These are phyloP conservation scores for Eupsittula cactorum DNA, from an alignment of 2,113 vertebrate genomes.

Conservation along the genomic window DNA sequence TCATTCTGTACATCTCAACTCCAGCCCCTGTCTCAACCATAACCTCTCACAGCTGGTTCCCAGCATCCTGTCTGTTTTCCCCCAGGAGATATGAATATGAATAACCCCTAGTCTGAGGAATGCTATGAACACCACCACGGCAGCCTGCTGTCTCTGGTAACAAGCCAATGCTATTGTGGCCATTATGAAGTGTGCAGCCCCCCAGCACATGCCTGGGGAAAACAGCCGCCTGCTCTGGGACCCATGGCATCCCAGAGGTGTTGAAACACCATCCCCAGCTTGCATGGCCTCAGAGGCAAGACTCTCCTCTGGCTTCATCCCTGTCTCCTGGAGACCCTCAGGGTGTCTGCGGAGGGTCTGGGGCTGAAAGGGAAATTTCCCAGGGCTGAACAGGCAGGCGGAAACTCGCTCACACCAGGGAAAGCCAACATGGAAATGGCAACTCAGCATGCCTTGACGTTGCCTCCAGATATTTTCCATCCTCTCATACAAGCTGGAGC, in stretches of 20 bases:
- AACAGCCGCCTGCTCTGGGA: neutral
- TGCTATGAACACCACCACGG: neutral
- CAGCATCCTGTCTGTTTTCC: neutral
- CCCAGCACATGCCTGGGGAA: neutral
- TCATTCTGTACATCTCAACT: neutral
- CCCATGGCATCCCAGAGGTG: neutral
- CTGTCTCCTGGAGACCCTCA: neutral
- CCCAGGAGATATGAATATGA: slow-evolving; percentile 66
- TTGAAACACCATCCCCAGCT: neutral
- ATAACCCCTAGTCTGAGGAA: slow-evolving; percentile 18
- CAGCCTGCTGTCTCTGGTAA: neutral
- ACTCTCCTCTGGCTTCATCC: neutral
- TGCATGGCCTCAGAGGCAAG: rapidly evolving
- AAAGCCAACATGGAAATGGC: slow-evolving; percentile 62
- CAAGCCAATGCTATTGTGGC: neutral
- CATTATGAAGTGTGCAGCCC: neutral
- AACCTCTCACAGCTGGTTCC: neutral
- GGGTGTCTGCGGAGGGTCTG: neutral
- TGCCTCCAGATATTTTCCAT: slow-evolving; percentile 67
- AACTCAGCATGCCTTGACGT: slow-evolving; percentile 56
- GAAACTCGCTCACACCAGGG: slow-evolving; percentile 39
- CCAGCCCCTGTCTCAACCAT: neutral
- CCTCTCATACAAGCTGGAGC: slow-evolving; percentile 47
- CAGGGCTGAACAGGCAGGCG: slow-evolving; percentile 16
- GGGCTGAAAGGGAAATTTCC: slow-evolving; percentile 52